Conservation (phyloP, 2,113 vertebrate genomes). For the Trogon surrucura region DNA sequence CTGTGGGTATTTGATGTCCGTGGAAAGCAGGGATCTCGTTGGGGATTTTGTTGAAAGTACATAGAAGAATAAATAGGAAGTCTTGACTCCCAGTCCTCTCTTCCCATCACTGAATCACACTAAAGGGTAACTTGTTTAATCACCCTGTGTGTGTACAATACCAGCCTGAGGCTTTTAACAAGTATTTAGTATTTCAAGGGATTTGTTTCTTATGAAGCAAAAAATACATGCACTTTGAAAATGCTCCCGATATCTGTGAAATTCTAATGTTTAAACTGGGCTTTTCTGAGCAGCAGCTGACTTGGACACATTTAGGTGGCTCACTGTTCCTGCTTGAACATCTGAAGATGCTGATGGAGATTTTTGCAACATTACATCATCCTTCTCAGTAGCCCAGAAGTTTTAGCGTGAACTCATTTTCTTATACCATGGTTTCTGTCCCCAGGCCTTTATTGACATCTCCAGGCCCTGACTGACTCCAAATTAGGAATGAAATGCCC, state of each 20-base stretch:
- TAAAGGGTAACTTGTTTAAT: not conserved
- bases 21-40: not conserved
- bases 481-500: constrained; percentile 8
- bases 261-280: not conserved
- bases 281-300: accelerated
- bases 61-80: not conserved
- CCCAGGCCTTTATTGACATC: not conserved
- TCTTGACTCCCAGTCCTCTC: not conserved
- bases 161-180: not conserved
- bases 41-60: constrained; percentile 22
- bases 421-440: not conserved
- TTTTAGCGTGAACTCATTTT: not conserved
- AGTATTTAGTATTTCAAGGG: not conserved
- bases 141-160: not conserved
- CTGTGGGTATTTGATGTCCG: not conserved
- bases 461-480: not conserved
- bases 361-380: not conserved
- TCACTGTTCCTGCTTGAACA: not conserved
- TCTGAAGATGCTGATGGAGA: not conserved
- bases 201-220: not conserved
- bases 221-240: not conserved
- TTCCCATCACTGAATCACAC: not conserved
- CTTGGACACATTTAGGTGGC: not conserved
- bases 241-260: not conserved
- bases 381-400: not conserved